These are phyloP conservation scores for Bursaphelenchus mucronatus DNA, from an alignment of 1,140 invertebrate genomes.

Conservation along the genomic window DNA sequence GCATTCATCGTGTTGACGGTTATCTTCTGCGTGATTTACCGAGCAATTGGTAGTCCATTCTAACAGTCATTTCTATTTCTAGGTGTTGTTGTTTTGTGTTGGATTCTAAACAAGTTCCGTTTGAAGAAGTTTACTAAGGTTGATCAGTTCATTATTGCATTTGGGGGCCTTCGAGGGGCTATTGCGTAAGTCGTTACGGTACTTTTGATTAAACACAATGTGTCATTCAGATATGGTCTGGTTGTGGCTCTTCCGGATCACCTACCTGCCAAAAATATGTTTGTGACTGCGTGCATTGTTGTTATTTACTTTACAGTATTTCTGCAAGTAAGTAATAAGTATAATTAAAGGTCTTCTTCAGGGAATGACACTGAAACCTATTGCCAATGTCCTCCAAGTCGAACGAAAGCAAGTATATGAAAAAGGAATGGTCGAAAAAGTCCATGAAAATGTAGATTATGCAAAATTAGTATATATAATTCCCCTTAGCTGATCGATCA, in stretches of 20 bases:
- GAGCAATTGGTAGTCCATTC: constrained; percentile 63
- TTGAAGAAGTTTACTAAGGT: constrained; percentile 59
- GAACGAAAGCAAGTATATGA: constrained; percentile 58
- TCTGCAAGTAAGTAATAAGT: constrained; percentile 61
- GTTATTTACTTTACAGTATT: constrained; percentile 67
- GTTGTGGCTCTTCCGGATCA: constrained; percentile 63
- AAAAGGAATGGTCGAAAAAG: constrained; percentile 53
- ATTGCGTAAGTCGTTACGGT: constrained; percentile 29
- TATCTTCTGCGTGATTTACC: constrained; percentile 86
- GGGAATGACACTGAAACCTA: constrained; percentile 65
- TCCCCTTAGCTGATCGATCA: constrained; percentile 48
- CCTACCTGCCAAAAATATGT: constrained; percentile 62
- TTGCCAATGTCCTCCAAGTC: constrained; percentile 64
- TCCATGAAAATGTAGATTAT: constrained; percentile 43
- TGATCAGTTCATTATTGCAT: constrained; percentile 66
- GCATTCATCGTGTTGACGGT: constrained; percentile 90
- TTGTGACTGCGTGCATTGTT: constrained; percentile 64
- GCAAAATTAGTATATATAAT: background rate
- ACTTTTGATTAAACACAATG: constrained; percentile 45
- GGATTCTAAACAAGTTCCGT: constrained; percentile 60
- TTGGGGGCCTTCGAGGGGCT: constrained; percentile 36
- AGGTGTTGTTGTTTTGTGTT: constrained; percentile 59
- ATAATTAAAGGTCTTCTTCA: constrained; percentile 35
- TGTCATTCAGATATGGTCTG: constrained; percentile 55
- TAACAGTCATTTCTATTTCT: constrained; percentile 63